Evolutionary conservation across 2,888 invertebrate species (phyloP), one percentile per base, ranked within the genome.

Genomic region (Macrophya alboannulata): DNA sequence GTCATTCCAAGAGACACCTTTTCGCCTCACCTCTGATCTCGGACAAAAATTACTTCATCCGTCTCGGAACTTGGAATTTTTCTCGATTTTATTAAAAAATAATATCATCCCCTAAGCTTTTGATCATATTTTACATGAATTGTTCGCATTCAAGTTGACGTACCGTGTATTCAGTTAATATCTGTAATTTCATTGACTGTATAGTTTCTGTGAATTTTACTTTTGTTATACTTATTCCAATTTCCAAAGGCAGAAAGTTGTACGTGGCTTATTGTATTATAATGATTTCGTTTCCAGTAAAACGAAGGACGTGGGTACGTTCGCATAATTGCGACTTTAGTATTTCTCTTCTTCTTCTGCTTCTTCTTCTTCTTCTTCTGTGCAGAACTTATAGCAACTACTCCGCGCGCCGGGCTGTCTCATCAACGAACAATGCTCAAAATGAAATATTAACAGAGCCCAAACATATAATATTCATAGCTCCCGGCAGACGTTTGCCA

Each of bases 401-500:
- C 83, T 83, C 83, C 15, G 15, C 48, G 48, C 65, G 43, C 51
- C 31, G 51, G 8, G 10, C 68, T 88, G 86, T 87, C 90, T 90
- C 90, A 90, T 90, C 90, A 90, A 88, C 88, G 89, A 86, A 91
- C 90, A 90, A 90, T 90, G 90, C 86, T 86, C 71, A 84, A 88
- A 87, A 87, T 91, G 88, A 90, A 90, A 89, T 90, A 90, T 91
- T 91, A 91, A 91, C 88, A 86, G 87, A 86, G 89, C 88, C 88
- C 88, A 88, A 89, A 88, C 88, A 89, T 91, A 88, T 88, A 90
- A 90, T 90, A 91, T 91, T 90, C 90, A 90, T 90, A 84, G 84
- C 85, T 62, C 84, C 76, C 85, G 87, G 86, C 86, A 85, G 85
- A 86, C 84, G 86, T 86, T 86, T 79, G 76, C 76, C 17, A 65